A percentile compares a stretch with the other conserved stretches of the same genome.
phyloP scores from a whole-genome alignment of 2,888 invertebrate genomes.

The Sinopyrophorus schimmeli region DNA sequence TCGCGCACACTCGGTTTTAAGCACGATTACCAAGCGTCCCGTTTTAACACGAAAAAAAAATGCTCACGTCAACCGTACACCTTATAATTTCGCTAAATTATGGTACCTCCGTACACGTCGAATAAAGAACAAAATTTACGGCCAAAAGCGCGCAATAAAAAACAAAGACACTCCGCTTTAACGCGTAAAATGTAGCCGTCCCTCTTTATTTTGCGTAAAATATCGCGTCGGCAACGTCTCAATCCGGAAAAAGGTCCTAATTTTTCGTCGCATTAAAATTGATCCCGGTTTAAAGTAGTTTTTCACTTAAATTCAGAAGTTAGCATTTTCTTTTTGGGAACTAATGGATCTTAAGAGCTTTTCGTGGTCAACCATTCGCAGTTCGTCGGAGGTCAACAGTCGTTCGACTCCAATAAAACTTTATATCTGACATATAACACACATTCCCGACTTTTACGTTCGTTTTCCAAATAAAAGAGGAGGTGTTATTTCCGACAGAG shows the following conservation, averaged over 20 bases:
- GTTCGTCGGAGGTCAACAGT: slow-evolving; percentile 27
- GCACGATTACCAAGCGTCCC: too few relatives aligned
- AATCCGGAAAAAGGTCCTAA: background rate
- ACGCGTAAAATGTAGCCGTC: too few relatives aligned
- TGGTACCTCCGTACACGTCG: slow-evolving; percentile 10
- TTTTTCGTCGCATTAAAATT: background rate
- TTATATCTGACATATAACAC: slow-evolving; percentile 29
- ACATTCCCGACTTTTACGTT: slow-evolving; percentile 24
- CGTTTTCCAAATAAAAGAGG: slow-evolving; percentile 20
- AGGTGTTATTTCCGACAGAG: slow-evolving; percentile 20
- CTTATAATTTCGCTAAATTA: too few relatives aligned
- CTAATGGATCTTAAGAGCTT: slow-evolving; percentile 28
- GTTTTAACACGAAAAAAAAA: too few relatives aligned
- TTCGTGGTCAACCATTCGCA: slow-evolving; percentile 26
- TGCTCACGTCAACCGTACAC: too few relatives aligned
- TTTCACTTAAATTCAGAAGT: slow-evolving; percentile 1
- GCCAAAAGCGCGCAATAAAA: slow-evolving; percentile 6
- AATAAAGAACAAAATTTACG: slow-evolving; percentile 16
- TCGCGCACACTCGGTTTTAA: too few relatives aligned
- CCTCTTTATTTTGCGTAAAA: too few relatives aligned
- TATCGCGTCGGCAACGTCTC: background rate
- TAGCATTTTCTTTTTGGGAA: slow-evolving; percentile 9
- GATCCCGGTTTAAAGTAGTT: background rate
- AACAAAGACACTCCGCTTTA: too few relatives aligned
- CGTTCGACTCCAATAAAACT: slow-evolving; percentile 28